Base-by-base conservation (phyloP, 1,140 invertebrate species). In the Bathynomus jamesi region DNA sequence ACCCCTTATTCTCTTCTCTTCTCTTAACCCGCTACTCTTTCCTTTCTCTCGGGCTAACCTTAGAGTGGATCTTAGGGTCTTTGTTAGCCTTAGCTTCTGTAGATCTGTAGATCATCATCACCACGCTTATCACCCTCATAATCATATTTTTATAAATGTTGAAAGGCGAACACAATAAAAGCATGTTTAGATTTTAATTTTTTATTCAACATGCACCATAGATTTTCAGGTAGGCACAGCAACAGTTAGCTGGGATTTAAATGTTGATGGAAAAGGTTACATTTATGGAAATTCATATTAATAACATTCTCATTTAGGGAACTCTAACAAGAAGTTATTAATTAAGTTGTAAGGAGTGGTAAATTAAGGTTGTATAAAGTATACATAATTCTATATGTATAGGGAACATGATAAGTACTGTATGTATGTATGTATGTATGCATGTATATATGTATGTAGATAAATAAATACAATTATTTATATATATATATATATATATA, bases 311-410 rank as follows among this genome's bases (percentile, higher is more conserved):
- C 11, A 17, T 53, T 21, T 53, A 17, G 13, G 13, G 40, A 17
- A 53, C 21, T 53, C 13, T 53, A 53, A 11, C 11, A 53, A 53
- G 11, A 53, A 17, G 40, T 17, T 17, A 53, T 53, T 21, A 17
- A 53, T 53, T 17, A 53, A 53, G 21, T 11, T 3, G 21, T 53
- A 53, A 53, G 11, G 5, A 53, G 21, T 53, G 21, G 13, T 53
- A 92, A 27, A 94, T 96, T 81, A 89, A 91, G 78, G n/a, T n/a
- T 28, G 86, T 95, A 81, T 94, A 98, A 78, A 96, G n/a, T 98
- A 78, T 95, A 95, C 69, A 98, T 95, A 60, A 85, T 98, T 71
- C 83, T 98, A 74, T 95, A 95, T 92, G 88, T 84, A 79, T 82
- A 17, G 11, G 28, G 2, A 53, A 63, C 25, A 62, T 62, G 7